A percentile compares a stretch with the other conserved stretches of the same genome.
Conservation (phyloP, 2,888 invertebrate genomes). For the Lepeophtheirus nordmannii region DNA sequence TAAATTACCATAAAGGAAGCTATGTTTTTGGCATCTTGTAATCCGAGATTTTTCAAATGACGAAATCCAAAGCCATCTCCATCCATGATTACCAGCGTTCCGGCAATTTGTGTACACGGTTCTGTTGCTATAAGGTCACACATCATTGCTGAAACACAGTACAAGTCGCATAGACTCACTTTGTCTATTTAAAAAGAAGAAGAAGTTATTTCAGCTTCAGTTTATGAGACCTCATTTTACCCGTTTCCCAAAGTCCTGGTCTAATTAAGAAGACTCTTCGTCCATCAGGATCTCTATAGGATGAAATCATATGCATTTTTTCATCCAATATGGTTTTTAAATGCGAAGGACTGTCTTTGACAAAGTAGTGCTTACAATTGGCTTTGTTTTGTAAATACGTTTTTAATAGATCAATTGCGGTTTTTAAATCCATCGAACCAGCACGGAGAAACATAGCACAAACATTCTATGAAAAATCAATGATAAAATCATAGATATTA, state of each 20-base stretch:
- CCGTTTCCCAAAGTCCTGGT: neutral
- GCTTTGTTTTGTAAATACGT: neutral
- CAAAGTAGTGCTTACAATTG: neutral
- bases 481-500: no score
- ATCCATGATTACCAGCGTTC: neutral
- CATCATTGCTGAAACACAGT: neutral
- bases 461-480: neutral
- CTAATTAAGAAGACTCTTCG: neutral
- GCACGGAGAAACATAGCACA: neutral
- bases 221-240: neutral
- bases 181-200: neutral
- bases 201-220: neutral
- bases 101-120: neutral
- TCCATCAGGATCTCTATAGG: neutral
- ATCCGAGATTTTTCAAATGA: neutral
- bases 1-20: neutral
- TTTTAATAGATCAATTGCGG: neutral
- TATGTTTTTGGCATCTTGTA: neutral
- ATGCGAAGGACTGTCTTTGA: neutral
- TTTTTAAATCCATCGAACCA: neutral
- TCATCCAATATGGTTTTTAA: neutral
- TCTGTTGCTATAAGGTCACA: neutral
- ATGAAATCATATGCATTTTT: neutral
- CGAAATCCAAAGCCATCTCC: neutral
- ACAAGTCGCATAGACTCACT: neutral